Percentiles rank a stretch among this genome's conserved stretches.
These are phyloP conservation scores for Coreoperca whiteheadi DNA, from an alignment of 2,113 vertebrate species.

Conservation along the genomic window DNA sequence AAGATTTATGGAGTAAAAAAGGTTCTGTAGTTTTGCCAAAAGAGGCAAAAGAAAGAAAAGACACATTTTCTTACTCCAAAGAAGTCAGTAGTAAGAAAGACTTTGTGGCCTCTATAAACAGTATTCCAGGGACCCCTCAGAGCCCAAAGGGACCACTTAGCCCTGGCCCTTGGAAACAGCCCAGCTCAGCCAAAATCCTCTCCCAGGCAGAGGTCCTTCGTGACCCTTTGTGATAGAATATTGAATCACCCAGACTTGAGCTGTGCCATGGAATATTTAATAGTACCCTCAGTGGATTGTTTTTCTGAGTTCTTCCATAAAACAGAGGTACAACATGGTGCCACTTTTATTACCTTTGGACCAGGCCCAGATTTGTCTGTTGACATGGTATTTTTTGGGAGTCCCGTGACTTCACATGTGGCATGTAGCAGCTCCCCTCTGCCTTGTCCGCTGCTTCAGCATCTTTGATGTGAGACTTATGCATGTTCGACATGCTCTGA, in stretches of 20 bases:
- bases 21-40: slow-evolving; percentile 27
- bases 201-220: slow-evolving; percentile 79
- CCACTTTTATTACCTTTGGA: slow-evolving; percentile 45
- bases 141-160: slow-evolving; percentile 82
- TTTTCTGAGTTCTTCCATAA: slow-evolving; percentile 75
- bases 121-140: slow-evolving; percentile 63
- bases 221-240: slow-evolving; percentile 73
- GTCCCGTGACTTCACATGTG: slow-evolving; percentile 38
- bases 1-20: slow-evolving; percentile 45
- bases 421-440: slow-evolving; percentile 73
- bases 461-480: slow-evolving; percentile 38
- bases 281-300: slow-evolving; percentile 41
- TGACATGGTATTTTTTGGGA: slow-evolving; percentile 30
- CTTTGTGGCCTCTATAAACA: slow-evolving; percentile 48
- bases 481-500: slow-evolving; percentile 60
- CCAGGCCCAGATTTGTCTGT: slow-evolving; percentile 45
- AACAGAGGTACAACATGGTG: slow-evolving; percentile 45
- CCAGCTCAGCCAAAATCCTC: slow-evolving; percentile 85
- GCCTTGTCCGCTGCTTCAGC: slow-evolving; percentile 68
- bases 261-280: slow-evolving; percentile 49
- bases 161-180: slow-evolving; percentile 92
- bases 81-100: slow-evolving; percentile 35
- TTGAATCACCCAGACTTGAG: slow-evolving; percentile 38
- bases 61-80: slow-evolving; percentile 40
- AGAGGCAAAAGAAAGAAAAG: slow-evolving; percentile 42